These are phyloP conservation scores for Trichogramma pretiosum DNA, from an alignment of 1,140 invertebrate genomes.

Conservation along the genomic window DNA sequence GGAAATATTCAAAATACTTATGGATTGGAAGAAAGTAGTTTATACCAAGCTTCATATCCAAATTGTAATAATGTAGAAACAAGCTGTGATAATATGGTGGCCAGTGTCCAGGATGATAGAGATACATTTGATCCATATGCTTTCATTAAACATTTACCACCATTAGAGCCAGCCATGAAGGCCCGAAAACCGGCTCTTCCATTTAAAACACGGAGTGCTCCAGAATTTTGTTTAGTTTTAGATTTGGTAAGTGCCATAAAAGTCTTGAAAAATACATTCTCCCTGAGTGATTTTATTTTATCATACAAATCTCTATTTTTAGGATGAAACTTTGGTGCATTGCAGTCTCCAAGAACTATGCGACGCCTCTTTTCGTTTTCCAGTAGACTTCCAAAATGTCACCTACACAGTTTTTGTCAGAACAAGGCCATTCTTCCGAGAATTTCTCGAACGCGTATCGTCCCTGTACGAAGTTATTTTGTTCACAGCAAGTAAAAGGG, in stretches of 20 bases:
- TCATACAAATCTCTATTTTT: conserved; percentile 11
- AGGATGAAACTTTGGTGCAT: conserved; percentile 92
- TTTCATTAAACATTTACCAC: conserved; percentile 88
- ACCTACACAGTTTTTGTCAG: conserved; percentile 86
- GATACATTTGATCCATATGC: conserved; percentile 81
- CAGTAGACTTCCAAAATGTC: conserved; percentile 87
- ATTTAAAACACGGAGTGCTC: conserved; percentile 84
- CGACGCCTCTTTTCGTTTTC: conserved; percentile 88
- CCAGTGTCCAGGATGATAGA: conserved; percentile 61
- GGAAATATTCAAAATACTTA: conserved; percentile 33
- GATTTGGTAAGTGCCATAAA: conserved; percentile 68
- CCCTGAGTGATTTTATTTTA: conserved; percentile 6
- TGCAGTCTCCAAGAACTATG: conserved; percentile 87
- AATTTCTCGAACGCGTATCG: conserved; percentile 87
- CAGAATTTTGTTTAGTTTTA: conserved; percentile 85
- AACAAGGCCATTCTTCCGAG: conserved; percentile 81
- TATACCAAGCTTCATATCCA: no score
- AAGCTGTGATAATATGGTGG: conserved; percentile 46
- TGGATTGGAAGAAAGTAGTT: no score
- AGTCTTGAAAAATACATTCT: conserved; percentile 2
- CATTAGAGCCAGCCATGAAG: conserved; percentile 76
- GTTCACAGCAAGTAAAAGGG: conserved; percentile 92
- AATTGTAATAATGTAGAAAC: no score
- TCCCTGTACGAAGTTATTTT: conserved; percentile 89
- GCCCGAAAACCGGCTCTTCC: conserved; percentile 83